Base-by-base conservation (phyloP, 92 coral and sea anemone genomes). In the Parazoanthus darwini region DNA sequence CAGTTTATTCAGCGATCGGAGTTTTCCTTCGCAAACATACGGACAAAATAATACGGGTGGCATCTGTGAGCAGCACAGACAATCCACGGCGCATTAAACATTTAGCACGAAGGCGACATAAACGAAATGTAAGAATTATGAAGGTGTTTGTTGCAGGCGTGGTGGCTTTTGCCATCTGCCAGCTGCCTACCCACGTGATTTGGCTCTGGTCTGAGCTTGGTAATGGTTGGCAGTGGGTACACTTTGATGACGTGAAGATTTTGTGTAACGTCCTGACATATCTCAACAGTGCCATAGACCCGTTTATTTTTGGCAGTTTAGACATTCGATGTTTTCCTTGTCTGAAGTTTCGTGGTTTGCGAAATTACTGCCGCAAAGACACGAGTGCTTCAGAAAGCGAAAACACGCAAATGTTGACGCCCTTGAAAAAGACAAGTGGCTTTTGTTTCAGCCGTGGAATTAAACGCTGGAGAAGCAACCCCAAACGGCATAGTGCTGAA, bases 181-280 rank as follows among this genome's bases (percentile, higher is more conserved):
- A 91, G 54, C 76, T 95, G 33, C 98, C 98, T 2, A 90, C 89
- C 42, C 95, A 95, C 73, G 90, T 88, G 16, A 90, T 92, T 89
- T 95, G 95, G 96, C 76, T 95, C 72, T 95, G 98, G 98, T 82
- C 84, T 82, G 92, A 89, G 18, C 91, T 92, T 33, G 96, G 98
- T 3, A n/a, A 86, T 54, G 95, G 94, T 8, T 84, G 77, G 1
- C 73, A 91, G 6, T 88, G 92, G 92, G 56, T 59, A 18, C 76
- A 89, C 71, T 94, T 92, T 58, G 22, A 51, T 6, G 87, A 92
- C 54, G 85, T 89, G 18, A 67, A 81, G 68, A 84, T 90, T 2
- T 89, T 93, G 80, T 90, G 92, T 6, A 90, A 87, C 50, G 91
- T 89, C 8, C 79, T 95, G 71, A 88, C 91, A 22, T 95, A 95